Conservation (phyloP, 64 coral and sea anemone species). For the Exaiptasia diaphana region DNA sequence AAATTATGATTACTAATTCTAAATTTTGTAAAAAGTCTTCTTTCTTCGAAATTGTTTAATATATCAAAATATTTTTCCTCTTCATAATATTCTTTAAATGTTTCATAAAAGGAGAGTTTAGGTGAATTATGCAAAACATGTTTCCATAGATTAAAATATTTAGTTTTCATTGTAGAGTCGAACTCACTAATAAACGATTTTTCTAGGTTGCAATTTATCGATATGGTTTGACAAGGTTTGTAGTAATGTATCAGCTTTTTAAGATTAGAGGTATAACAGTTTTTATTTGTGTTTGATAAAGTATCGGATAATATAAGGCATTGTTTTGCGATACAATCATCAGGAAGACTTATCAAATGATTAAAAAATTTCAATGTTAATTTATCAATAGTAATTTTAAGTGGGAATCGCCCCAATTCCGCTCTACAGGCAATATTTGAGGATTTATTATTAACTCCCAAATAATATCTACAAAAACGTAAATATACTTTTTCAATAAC, state of each 20-base stretch:
- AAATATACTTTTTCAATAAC: background rate
- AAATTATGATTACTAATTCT: conserved; percentile 14
- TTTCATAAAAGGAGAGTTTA: conserved; percentile 5
- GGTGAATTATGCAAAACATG: background rate
- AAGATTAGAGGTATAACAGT: conserved; percentile 16
- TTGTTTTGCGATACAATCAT: background rate
- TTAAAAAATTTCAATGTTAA: background rate
- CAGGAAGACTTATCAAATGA: background rate
- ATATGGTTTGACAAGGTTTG: background rate
- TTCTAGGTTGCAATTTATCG: background rate
- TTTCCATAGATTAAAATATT: conserved; percentile 34
- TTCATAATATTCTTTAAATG: conserved; percentile 14
- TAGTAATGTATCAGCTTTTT: background rate
- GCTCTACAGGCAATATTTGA: conserved; percentile 5
- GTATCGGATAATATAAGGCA: background rate
- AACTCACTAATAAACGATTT: background rate
- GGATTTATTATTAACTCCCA: background rate
- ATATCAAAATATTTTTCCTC: conserved; percentile 10
- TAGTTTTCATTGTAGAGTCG: background rate
- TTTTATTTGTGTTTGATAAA: background rate
- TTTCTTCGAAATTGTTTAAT: conserved; percentile 26
- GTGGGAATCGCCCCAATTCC: background rate
- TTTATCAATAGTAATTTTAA: background rate
- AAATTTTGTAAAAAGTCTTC: conserved; percentile 29
- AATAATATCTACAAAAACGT: background rate